Percentiles rank a stretch among this genome's conserved stretches.
phyloP scores from a whole-genome alignment of 2,888 invertebrate species.

The Schizaphis graminum region DNA sequence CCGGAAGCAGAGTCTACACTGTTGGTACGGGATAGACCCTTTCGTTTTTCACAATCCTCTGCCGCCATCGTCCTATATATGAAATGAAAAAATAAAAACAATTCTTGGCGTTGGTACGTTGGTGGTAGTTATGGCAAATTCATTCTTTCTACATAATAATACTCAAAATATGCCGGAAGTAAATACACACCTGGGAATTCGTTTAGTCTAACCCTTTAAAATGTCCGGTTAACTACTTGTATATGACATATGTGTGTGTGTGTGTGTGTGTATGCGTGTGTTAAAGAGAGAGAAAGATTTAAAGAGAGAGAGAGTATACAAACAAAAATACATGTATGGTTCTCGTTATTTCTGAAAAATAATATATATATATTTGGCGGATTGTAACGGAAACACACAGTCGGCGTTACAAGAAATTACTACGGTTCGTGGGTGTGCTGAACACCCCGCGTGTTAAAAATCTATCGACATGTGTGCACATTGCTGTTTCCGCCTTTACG shows the following conservation, averaged over 20 bases:
- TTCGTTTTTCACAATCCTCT: slow-evolving; percentile 57
- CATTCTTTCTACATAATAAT: slow-evolving; percentile 32
- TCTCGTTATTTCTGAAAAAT: slow-evolving; percentile 53
- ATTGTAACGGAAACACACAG: slow-evolving; percentile 46
- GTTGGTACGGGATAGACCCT: slow-evolving; percentile 41
- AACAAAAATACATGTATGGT: slow-evolving; percentile 17
- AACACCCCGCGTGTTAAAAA: slow-evolving; percentile 55
- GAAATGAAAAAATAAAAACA: slow-evolving; percentile 24
- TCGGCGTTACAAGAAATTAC: slow-evolving; percentile 32
- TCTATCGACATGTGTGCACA: slow-evolving; percentile 51
- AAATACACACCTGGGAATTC: slow-evolving; percentile 56
- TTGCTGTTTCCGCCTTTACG: slow-evolving; percentile 60
- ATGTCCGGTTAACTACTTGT: slow-evolving; percentile 28
- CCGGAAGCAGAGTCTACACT: slow-evolving; percentile 56
- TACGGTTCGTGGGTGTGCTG: slow-evolving; percentile 23
- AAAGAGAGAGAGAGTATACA: neutral
- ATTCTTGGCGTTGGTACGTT: slow-evolving; percentile 35
- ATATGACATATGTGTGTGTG: too few relatives aligned
- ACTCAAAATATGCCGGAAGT: slow-evolving; percentile 45
- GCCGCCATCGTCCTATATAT: neutral
- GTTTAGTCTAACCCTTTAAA: slow-evolving; percentile 47
- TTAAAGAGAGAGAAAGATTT: too few relatives aligned
- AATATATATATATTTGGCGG: slow-evolving; percentile 28
- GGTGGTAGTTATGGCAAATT: slow-evolving; percentile 32
- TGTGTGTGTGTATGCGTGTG: too few relatives aligned